Conservation (phyloP, 1,140 invertebrate genomes). For the Nymphalis io region DNA sequence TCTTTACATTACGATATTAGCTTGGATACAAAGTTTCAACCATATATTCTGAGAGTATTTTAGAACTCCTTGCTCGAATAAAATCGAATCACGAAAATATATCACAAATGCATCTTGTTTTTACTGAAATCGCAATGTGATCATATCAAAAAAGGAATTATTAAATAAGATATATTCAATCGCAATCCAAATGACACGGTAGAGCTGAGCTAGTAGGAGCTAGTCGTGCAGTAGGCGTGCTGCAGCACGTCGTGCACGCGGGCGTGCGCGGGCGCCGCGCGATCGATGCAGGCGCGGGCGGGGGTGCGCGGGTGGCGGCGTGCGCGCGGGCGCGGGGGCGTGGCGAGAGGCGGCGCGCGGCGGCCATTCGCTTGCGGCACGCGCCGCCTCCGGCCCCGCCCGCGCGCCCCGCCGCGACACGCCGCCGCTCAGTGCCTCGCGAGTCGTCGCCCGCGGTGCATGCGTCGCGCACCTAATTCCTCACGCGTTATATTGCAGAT, state of each 20-base stretch:
- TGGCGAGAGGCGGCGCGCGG: slow-evolving; percentile 45
- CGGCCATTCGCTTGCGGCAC: slow-evolving; percentile 49
- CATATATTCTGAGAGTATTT: too few relatives aligned
- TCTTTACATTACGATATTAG: too few relatives aligned
- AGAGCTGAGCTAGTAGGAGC: too few relatives aligned
- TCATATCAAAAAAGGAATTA: too few relatives aligned
- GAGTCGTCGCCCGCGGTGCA: slow-evolving; percentile 57
- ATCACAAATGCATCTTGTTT: too few relatives aligned
- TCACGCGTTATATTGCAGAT: slow-evolving; percentile 65
- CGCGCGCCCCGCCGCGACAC: slow-evolving; percentile 47
- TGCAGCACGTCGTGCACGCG: slow-evolving; percentile 13
- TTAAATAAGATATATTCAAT: too few relatives aligned
- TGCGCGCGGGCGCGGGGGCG: slow-evolving; percentile 40
- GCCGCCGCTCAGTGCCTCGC: slow-evolving; percentile 65
- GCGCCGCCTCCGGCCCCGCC: slow-evolving; percentile 48
- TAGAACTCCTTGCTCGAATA: too few relatives aligned
- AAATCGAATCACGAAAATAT: too few relatives aligned
- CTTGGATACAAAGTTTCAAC: too few relatives aligned
- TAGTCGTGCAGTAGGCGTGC: slow-evolving; percentile 18
- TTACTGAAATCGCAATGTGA: too few relatives aligned
- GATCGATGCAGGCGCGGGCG: slow-evolving; percentile 26
- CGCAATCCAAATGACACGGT: too few relatives aligned
- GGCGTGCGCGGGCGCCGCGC: slow-evolving; percentile 34
- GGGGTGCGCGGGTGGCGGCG: slow-evolving; percentile 9
- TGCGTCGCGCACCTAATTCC: slow-evolving; percentile 45